phyloP scores from a whole-genome alignment of 2,888 invertebrate species.

The Trypoxylon attenuatum region DNA sequence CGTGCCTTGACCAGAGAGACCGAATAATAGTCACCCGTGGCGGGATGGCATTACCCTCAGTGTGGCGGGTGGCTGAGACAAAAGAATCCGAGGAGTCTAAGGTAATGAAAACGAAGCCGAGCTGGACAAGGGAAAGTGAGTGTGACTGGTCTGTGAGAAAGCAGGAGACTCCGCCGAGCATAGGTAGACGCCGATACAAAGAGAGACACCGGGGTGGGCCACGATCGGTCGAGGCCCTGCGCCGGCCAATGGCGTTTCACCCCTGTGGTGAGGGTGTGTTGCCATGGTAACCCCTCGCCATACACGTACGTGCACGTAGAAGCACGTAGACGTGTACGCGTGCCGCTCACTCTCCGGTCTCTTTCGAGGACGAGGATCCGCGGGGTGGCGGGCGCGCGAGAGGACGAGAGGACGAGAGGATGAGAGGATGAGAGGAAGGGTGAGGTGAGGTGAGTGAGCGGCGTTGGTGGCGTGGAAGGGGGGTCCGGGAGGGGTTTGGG shows the following conservation, averaged over 20 bases:
- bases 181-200: constrained; percentile 43
- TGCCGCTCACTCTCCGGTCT: constrained; percentile 48
- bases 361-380: constrained; percentile 25
- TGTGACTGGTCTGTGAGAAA: constrained; percentile 1
- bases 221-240: constrained; percentile 60
- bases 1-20: not conserved
- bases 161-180: constrained; percentile 12
- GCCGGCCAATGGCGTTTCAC: constrained; percentile 75
- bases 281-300: constrained; percentile 70
- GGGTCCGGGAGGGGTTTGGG: constrained; percentile 13
- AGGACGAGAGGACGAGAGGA: constrained; percentile 12
- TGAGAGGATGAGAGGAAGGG: constrained; percentile 8
- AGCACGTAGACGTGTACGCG: constrained; percentile 50
- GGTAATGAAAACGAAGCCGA: constrained; percentile 2
- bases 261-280: constrained; percentile 72
- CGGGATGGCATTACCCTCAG: no score
- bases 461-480: constrained; percentile 4
- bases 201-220: constrained; percentile 56
- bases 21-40: no score
- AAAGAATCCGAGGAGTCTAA: no score
- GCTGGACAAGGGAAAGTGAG: constrained; percentile 35
- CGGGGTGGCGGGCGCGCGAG: constrained; percentile 15
- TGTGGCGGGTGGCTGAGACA: no score
- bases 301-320: constrained; percentile 57
- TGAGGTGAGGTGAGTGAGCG: constrained; percentile 11